A percentile compares a stretch with the other conserved stretches of the same genome.
phyloP scores from a whole-genome alignment of 2,797 vertebrate species.

The Salarias fasciatus region DNA sequence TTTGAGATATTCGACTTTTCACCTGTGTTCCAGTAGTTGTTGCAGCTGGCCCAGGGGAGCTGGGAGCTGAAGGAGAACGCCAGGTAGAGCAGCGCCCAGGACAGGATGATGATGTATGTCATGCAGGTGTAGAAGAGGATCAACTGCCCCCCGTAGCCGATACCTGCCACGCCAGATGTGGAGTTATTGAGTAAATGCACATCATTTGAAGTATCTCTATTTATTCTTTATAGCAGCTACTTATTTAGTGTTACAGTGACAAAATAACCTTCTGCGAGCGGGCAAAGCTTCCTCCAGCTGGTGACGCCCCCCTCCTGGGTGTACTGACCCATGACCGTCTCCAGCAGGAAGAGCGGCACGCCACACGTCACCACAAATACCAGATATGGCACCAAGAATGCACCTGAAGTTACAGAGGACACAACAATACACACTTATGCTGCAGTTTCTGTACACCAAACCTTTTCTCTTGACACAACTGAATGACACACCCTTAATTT shows the following conservation, averaged over 20 bases:
- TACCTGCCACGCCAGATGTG: conserved; percentile 55
- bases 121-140: conserved; percentile 76
- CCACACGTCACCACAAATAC: conserved; percentile 79
- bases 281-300: conserved; percentile 80
- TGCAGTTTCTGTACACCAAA: no score
- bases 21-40: conserved; percentile 82
- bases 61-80: conserved; percentile 78
- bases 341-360: conserved; percentile 80
- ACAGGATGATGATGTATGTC: conserved; percentile 79
- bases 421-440: background rate
- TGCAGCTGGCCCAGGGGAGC: conserved; percentile 81
- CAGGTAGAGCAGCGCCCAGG: conserved; percentile 81
- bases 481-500: no score
- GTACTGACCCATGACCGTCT: conserved; percentile 78
- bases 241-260: no score
- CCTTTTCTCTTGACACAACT: no score
- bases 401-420: conserved; percentile 64
- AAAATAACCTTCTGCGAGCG: conserved; percentile 75
- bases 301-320: conserved; percentile 80
- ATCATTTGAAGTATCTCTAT: no score
- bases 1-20: background rate
- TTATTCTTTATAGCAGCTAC: no score
- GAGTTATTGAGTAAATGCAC: no score
- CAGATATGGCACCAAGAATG: conserved; percentile 82
- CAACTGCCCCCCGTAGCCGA: conserved; percentile 77